Evolutionary conservation across 2,797 vertebrate genomes (phyloP).

Genomic region (Hippoglossus hippoglossus): DNA sequence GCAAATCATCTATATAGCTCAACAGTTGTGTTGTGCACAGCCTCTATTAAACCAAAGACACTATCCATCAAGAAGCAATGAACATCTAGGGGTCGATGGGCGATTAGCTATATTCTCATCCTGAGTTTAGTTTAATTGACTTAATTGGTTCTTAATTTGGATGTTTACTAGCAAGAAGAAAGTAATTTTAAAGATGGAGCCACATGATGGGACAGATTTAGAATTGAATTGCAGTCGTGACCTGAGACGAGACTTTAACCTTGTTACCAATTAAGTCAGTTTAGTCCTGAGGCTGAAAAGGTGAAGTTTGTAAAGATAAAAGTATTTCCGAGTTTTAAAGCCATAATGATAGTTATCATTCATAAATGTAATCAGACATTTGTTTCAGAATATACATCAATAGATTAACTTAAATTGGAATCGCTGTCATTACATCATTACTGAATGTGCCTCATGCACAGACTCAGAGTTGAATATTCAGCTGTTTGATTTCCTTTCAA

Average conservation of each 20-base stretch:
- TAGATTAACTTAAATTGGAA: too few species aligned
- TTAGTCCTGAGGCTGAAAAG: conserved; percentile 5
- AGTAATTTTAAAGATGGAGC: not conserved
- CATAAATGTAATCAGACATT: too few species aligned
- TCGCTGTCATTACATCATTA: too few species aligned
- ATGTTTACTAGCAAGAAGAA: not conserved
- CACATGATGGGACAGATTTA: not conserved
- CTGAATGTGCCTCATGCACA: conserved; percentile 1
- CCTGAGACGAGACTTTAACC: not conserved
- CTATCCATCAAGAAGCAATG: too few species aligned
- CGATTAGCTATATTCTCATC: conserved; percentile 31
- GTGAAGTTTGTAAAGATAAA: not conserved
- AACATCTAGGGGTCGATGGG: not conserved
- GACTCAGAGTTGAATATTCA: not conserved
- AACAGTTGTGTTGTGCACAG: too few species aligned
- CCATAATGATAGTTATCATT: not conserved
- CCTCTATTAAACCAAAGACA: too few species aligned
- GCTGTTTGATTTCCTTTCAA: conserved; percentile 29
- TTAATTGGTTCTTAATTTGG: conserved; percentile 19
- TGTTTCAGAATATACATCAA: too few species aligned
- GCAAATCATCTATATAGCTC: too few species aligned
- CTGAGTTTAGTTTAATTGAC: conserved; percentile 22
- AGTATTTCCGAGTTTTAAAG: not conserved
- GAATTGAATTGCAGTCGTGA: not conserved
- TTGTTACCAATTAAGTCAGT: not conserved